phyloP scores from a whole-genome alignment of 2,113 vertebrate species.

The Erpornis zantholeuca region DNA sequence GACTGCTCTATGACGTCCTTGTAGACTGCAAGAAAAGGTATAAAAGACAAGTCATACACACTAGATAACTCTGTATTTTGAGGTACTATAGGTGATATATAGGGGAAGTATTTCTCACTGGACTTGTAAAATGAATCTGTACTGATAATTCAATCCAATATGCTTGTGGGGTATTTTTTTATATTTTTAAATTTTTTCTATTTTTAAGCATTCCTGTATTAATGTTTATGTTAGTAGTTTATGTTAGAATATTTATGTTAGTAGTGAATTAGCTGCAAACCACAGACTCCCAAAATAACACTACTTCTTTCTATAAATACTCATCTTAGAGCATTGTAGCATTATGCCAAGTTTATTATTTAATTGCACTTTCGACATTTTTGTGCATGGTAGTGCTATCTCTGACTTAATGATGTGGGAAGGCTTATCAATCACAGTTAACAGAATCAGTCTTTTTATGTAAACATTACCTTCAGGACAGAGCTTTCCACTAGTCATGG shows the following conservation, averaged over 20 bases:
- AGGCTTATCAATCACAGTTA: constrained; percentile 25
- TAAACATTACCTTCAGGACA: constrained; percentile 22
- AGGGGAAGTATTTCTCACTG: not conserved
- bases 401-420: not conserved
- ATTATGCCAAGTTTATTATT: constrained; percentile 20
- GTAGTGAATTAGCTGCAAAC: not conserved
- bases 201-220: not conserved
- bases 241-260: not conserved
- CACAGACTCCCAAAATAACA: not conserved
- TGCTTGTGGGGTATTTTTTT: too few relatives aligned
- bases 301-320: not conserved
- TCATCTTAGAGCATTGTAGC: not conserved
- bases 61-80: not conserved
- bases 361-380: constrained; percentile 30
- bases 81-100: not conserved
- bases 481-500: not conserved
- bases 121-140: not conserved
- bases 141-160: not conserved
- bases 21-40: constrained; percentile 98
- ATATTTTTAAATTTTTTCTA: not conserved
- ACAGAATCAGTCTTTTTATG: not conserved
- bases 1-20: constrained; percentile 93
- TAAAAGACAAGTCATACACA: not conserved
- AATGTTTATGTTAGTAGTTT: not conserved
- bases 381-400: constrained; percentile 27